Evolutionary conservation across 2,888 invertebrate genomes (phyloP).

Genomic region (Protodeltote pygarga): DNA sequence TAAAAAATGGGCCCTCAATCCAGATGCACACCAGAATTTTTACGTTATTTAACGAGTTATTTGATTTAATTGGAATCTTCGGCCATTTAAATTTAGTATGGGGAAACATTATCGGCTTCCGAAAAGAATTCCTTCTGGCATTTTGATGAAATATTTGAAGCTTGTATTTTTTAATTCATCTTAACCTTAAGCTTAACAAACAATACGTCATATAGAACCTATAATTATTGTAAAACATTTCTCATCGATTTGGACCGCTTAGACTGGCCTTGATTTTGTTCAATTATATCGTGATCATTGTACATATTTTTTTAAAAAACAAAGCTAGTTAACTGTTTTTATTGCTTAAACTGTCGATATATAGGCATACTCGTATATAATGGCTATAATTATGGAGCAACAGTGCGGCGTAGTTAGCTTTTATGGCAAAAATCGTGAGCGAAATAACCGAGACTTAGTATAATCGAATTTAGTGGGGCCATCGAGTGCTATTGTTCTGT

Average conservation of each 20-base stretch:
- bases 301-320: slow-evolving; percentile 24
- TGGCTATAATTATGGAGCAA: slow-evolving; percentile 16
- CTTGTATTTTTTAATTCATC: slow-evolving; percentile 3
- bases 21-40: too few relatives aligned
- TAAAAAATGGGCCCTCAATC: too few relatives aligned
- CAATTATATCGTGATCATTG: slow-evolving; percentile 21
- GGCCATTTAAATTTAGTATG: slow-evolving; percentile 35
- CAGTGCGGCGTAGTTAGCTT: slow-evolving; percentile 42
- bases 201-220: slow-evolving; percentile 23
- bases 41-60: slow-evolving; percentile 35
- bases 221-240: slow-evolving; percentile 22
- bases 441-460: slow-evolving; percentile 73
- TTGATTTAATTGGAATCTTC: slow-evolving; percentile 47
- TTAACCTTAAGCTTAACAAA: slow-evolving; percentile 33
- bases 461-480: slow-evolving; percentile 82
- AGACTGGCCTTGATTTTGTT: slow-evolving; percentile 31
- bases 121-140: slow-evolving; percentile 21
- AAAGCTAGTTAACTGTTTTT: slow-evolving; percentile 22
- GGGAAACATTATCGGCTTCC: slow-evolving; percentile 20
- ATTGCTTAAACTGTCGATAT: slow-evolving; percentile 1
- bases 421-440: slow-evolving; percentile 74
- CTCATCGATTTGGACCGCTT: slow-evolving; percentile 22
- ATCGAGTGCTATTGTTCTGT: slow-evolving; percentile 76
- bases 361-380: not conserved
- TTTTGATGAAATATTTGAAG: slow-evolving; percentile 5